A percentile compares a stretch with the other conserved stretches of the same genome.
Conservation (phyloP, 2,113 vertebrate species). For the Theristicus caerulescens region DNA sequence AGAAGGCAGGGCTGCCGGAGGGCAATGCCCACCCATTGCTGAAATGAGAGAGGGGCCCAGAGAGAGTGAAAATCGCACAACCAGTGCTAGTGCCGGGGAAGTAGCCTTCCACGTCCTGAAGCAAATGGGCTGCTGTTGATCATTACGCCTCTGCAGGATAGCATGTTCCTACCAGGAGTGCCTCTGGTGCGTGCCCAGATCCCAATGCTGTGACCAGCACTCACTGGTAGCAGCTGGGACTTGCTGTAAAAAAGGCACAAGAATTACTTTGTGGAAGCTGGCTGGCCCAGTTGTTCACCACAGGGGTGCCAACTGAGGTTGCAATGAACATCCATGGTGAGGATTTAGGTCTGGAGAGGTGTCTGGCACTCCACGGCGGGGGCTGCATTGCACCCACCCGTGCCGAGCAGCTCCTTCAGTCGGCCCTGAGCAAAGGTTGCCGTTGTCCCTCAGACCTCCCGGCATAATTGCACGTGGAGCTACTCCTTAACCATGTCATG, state of each 20-base stretch:
- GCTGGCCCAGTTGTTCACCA: background rate
- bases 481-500: background rate
- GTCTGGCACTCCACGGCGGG: fast-evolving
- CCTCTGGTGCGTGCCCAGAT: background rate
- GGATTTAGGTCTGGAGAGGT: background rate
- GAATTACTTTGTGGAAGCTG: background rate
- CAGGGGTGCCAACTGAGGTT: background rate
- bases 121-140: background rate
- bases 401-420: background rate
- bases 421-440: background rate
- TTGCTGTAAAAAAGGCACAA: fast-evolving
- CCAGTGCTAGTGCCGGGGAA: background rate
- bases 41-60: background rate
- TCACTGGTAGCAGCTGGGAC: background rate
- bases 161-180: background rate
- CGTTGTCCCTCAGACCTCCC: background rate
- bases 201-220: fast-evolving
- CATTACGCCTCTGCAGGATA: background rate
- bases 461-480: fast-evolving
- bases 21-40: background rate
- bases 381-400: background rate
- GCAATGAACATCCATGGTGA: background rate
- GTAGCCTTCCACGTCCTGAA: background rate
- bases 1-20: background rate
- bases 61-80: background rate